These are phyloP conservation scores for Pycnomerus fuliginosus DNA, from an alignment of 2,888 invertebrate species.

Conservation along the genomic window DNA sequence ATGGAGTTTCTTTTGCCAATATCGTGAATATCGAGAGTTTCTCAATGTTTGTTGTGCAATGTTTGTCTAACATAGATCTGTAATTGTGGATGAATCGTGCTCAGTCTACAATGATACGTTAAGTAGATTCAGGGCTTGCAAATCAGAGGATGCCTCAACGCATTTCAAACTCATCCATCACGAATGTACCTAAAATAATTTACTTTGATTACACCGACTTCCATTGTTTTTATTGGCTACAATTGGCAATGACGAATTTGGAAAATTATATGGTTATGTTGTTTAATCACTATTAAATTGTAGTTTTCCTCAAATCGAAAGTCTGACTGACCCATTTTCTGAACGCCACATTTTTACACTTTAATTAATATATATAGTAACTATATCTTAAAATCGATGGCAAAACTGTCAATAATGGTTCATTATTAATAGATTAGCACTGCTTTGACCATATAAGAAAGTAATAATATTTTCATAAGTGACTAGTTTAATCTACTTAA, in stretches of 20 bases:
- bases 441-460: no score
- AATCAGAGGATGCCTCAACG: constrained; percentile 9
- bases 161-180: constrained; percentile 14
- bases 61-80: constrained; percentile 27
- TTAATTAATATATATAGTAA: no score
- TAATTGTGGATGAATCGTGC: constrained; percentile 30
- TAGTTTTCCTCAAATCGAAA: constrained; percentile 33
- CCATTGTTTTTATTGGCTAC: constrained; percentile 24
- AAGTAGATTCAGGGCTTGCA: no score
- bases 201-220: no score
- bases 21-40: constrained; percentile 36
- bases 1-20: constrained; percentile 24
- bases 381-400: no score
- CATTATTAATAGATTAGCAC: no score
- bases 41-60: constrained; percentile 31
- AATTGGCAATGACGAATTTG: constrained; percentile 30
- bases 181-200: constrained; percentile 10
- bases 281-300: constrained; percentile 35
- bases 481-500: no score
- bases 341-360: no score
- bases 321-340: no score
- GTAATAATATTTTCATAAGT: no score
- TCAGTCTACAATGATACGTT: constrained; percentile 24
- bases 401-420: no score
- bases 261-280: constrained; percentile 31